Percentiles rank a stretch among this genome's conserved stretches.
These are phyloP conservation scores for Gyrodactylus bullatarudis DNA, from an alignment of 1,140 invertebrate genomes.

Conservation along the genomic window DNA sequence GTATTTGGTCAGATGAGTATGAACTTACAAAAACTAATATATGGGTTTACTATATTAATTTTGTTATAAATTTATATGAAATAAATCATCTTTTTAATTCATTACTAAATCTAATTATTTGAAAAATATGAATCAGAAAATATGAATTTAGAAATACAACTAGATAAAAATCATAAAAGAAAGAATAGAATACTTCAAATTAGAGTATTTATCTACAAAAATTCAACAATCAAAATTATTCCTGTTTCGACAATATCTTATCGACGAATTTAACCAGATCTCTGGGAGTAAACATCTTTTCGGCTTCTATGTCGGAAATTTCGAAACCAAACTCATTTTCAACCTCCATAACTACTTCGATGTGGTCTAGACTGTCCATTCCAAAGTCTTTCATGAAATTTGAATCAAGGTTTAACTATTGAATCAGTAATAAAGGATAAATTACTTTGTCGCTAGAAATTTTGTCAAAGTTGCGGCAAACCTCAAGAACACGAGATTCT, in stretches of 20 bases:
- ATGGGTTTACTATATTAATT: too few relatives aligned
- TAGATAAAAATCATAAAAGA: too few relatives aligned
- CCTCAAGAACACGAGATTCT: background rate
- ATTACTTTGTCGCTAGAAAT: background rate
- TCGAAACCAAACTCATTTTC: constrained; percentile 31
- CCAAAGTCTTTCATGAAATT: constrained; percentile 11
- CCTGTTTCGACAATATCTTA: constrained; percentile 39
- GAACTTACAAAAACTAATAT: too few relatives aligned
- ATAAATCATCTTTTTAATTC: too few relatives aligned
- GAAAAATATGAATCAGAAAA: too few relatives aligned
- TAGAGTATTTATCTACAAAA: too few relatives aligned
- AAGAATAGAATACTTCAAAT: too few relatives aligned
- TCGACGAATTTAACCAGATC: constrained; percentile 63
- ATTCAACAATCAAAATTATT: background rate
- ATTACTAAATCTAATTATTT: too few relatives aligned
- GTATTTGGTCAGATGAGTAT: too few relatives aligned
- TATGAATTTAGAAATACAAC: too few relatives aligned
- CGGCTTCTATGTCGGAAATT: constrained; percentile 67
- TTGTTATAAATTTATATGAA: too few relatives aligned
- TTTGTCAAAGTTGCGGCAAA: background rate
- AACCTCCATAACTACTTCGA: constrained; percentile 11
- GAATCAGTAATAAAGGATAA: background rate
- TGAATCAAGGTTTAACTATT: constrained; percentile 9
- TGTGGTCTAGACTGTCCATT: constrained; percentile 11
- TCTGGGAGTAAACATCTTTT: constrained; percentile 42